Conservation (phyloP, 2,888 invertebrate species). For the Platycheirus albimanus region DNA sequence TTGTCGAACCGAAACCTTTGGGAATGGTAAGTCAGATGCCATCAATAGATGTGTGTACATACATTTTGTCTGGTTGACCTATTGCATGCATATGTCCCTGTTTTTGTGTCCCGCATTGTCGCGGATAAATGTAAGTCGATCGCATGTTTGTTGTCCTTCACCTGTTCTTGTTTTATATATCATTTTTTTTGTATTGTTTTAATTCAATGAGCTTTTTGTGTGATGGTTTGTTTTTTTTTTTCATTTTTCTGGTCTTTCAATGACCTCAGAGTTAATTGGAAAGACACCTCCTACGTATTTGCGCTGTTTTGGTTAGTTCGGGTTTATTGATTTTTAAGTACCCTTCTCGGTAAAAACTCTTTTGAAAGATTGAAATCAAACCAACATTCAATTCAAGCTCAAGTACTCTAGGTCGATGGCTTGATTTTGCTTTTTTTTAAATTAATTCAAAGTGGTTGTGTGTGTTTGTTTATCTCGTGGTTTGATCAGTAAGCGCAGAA, state of each 20-base stretch:
- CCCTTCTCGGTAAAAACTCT: constrained; percentile 10
- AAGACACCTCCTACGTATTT: constrained; percentile 52
- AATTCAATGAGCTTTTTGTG: constrained; percentile 6
- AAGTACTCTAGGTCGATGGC: background rate
- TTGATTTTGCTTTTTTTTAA: background rate
- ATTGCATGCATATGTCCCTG: constrained; percentile 50
- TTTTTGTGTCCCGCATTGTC: constrained; percentile 42
- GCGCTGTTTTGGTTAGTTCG: constrained; percentile 30
- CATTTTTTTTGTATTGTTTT: background rate
- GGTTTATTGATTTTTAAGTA: constrained; percentile 64
- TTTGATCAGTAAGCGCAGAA: background rate
- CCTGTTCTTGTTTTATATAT: constrained; percentile 19
- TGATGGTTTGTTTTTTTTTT: constrained; percentile 22
- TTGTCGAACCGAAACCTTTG: constrained; percentile 81
- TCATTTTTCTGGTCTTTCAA: constrained; percentile 44
- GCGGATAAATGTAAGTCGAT: constrained; percentile 56
- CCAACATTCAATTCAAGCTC: constrained; percentile 4
- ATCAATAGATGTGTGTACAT: background rate
- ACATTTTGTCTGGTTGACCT: constrained; percentile 16
- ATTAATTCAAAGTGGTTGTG: constrained; percentile 10
- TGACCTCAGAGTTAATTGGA: constrained; percentile 59
- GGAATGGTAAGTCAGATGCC: constrained; percentile 78
- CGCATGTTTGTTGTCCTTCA: constrained; percentile 69
- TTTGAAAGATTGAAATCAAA: constrained; percentile 7
- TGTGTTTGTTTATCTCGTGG: background rate